Base-by-base conservation (phyloP, 1,140 invertebrate species). In the Spodoptera litura region DNA sequence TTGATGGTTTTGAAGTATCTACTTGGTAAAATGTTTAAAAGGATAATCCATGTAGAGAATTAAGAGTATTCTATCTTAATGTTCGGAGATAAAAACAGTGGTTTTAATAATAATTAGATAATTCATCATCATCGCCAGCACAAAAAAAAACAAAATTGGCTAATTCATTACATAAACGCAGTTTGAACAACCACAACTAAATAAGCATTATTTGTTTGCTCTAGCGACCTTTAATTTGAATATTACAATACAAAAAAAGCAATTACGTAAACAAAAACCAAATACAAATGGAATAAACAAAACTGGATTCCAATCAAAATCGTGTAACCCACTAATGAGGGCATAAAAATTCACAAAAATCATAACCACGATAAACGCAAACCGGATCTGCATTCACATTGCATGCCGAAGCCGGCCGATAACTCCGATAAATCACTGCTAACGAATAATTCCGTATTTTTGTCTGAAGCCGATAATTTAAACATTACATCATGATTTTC, bases 311-410 rank as follows among this genome's bases (percentile, higher is more conserved):
- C 49, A 25, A 68, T 64, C 64, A 68, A 68, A 53, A 53, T 35
- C 52, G 49, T 20, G 38, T 13, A 13, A 52, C 15, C 38, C 25
- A 64, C 44, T 44, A 75, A 75, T 64, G 73, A 75, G 73, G 73
- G 25, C 44, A 75, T 75, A 75, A 75, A 75, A 75, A 51, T 59
- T 51, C 58, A 35, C 59, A 52, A 62, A 75, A 73, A 75, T 61
- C 35, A 75, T 62, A 62, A 72, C 53, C 10, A 72, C 64, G 11
- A 61, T 61, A 64, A 64, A 64, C 44, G 52, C 66, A 75, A 62
- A 25, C 31, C 64, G 44, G 51, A 38, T 56, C 9, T 51, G 56
- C 73, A 52, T 59, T 52, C 38, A 58, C 53, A 59, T 59, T 52
- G 72, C 64, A 68, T 68, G 64, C 12, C 13, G 61, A 49, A 15